phyloP scores from a whole-genome alignment of 2,113 vertebrate species.

The Aegotheles bennettii region DNA sequence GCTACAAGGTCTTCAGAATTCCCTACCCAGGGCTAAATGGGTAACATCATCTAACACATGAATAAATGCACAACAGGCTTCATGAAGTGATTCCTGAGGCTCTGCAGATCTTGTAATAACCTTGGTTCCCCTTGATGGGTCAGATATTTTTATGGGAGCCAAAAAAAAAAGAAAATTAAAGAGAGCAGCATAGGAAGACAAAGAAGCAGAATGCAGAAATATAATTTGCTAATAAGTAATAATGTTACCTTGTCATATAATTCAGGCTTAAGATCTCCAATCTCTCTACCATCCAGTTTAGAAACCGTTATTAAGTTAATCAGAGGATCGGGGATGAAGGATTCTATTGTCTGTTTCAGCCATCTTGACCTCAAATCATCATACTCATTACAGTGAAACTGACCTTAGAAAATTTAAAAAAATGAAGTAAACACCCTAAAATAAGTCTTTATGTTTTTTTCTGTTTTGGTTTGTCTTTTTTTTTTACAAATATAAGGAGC shows the following conservation, averaged over 20 bases:
- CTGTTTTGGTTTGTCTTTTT: neutral
- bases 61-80: neutral
- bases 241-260: constrained; percentile 79
- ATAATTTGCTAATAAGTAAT: neutral
- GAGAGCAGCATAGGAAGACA: neutral
- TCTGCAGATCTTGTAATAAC: neutral
- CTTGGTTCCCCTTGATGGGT: neutral
- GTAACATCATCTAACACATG: neutral
- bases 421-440: neutral
- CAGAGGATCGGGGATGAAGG: constrained; percentile 82
- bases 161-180: neutral
- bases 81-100: neutral
- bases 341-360: constrained; percentile 86
- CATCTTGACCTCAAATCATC: constrained; percentile 74
- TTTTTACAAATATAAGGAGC: neutral
- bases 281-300: constrained; percentile 79
- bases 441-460: neutral
- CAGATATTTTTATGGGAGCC: neutral
- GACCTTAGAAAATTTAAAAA: constrained; percentile 64
- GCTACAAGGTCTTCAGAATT: neutral
- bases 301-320: constrained; percentile 73
- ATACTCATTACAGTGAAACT: constrained; percentile 87
- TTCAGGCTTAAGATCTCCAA: constrained; percentile 75
- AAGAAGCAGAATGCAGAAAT: neutral
- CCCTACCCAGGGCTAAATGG: neutral